These are phyloP conservation scores for Petromus typicus DNA, from an alignment of 2,113 vertebrate species.

Conservation along the genomic window DNA sequence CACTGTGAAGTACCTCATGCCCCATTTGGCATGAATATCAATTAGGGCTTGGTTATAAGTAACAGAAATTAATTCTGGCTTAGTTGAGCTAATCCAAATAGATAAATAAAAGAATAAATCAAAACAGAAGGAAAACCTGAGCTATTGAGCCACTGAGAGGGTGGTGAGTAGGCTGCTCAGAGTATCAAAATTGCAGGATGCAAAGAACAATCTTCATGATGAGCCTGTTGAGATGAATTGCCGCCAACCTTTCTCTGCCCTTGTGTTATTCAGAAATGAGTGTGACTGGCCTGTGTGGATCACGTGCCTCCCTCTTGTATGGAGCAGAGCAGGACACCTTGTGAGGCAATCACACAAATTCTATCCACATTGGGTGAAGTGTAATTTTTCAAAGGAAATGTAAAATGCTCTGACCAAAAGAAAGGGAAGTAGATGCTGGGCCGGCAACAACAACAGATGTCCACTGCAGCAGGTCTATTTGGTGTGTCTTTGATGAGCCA, in stretches of 20 bases:
- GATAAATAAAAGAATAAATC: conserved; percentile 18
- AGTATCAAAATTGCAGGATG: not conserved
- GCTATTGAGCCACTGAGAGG: not conserved
- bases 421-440: conserved; percentile 62
- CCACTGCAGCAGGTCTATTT: conserved; percentile 75
- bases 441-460: conserved; percentile 80
- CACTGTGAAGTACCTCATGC: not conserved
- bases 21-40: conserved; percentile 12
- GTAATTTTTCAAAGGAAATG: conserved; percentile 70
- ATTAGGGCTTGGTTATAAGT: conserved; percentile 12
- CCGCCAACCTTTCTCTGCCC: not conserved
- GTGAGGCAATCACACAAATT: conserved; percentile 45
- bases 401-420: conserved; percentile 67
- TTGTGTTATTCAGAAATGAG: not conserved
- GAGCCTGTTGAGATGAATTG: not conserved
- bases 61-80: conserved; percentile 47
- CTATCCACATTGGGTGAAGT: conserved; percentile 24
- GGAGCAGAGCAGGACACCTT: not conserved
- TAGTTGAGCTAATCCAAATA: conserved; percentile 36
- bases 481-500: conserved; percentile 66
- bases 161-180: not conserved
- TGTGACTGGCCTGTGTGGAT: not conserved
- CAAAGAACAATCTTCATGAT: not conserved
- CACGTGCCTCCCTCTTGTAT: not conserved
- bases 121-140: not conserved